Conservation (phyloP, 1,140 invertebrate genomes). For the Pristionchus pacificus region DNA sequence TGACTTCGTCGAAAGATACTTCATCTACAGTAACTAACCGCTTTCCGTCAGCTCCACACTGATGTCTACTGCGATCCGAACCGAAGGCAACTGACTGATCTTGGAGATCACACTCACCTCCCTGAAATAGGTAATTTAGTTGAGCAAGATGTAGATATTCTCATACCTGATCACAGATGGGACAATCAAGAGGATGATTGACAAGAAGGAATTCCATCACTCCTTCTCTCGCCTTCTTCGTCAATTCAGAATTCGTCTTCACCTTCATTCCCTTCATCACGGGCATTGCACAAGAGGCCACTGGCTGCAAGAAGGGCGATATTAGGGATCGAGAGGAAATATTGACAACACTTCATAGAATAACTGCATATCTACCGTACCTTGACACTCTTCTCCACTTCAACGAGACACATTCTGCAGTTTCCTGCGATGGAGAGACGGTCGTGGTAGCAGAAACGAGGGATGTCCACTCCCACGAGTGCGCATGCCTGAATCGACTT, state of each 20-base stretch:
- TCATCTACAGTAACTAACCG: conserved; percentile 67
- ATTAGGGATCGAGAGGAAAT: too few relatives aligned
- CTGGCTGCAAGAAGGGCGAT: conserved; percentile 72
- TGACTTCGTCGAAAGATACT: conserved; percentile 32
- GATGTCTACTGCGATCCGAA: conserved; percentile 85
- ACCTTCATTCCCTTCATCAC: conserved; percentile 97
- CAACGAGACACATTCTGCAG: conserved; percentile 97
- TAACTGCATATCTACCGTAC: conserved; percentile 58
- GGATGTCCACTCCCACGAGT: conserved; percentile 90
- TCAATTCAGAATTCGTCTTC: conserved; percentile 94
- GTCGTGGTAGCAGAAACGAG: conserved; percentile 98
- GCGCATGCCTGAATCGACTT: conserved; percentile 82
- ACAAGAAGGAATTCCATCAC: conserved; percentile 99
- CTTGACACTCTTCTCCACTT: conserved; percentile 90
- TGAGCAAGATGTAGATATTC: too few relatives aligned
- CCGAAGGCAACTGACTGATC: conserved; percentile 85
- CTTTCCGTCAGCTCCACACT: conserved; percentile 86
- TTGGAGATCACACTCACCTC: conserved; percentile 93
- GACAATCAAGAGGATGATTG: conserved; percentile 97
- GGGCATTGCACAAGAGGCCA: conserved; percentile 99
- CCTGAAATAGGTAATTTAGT: too few relatives aligned
- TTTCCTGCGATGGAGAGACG: conserved; percentile 94
- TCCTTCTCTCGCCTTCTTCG: conserved; percentile 83
- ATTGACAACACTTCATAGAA: too few relatives aligned
- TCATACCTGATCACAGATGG: conserved; percentile 84